These are phyloP conservation scores for Pseudomugil gertrudae DNA, from an alignment of 2,797 vertebrate species.

Conservation along the genomic window DNA sequence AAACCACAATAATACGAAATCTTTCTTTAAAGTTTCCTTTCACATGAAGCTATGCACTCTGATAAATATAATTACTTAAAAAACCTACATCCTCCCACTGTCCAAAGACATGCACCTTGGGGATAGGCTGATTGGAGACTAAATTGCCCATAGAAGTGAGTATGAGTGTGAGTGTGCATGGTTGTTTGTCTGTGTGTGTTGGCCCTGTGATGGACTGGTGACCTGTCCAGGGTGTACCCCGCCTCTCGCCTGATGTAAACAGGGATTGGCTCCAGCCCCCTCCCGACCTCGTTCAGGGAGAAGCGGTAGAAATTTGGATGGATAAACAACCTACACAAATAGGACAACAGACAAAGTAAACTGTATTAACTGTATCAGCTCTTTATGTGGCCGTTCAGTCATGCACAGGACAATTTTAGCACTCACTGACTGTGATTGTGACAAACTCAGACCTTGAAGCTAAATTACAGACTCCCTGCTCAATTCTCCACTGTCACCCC, in stretches of 20 bases:
- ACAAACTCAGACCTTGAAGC: conserved; percentile 12
- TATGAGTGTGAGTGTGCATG: no score
- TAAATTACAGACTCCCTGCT: conserved; percentile 28
- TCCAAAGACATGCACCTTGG: no score
- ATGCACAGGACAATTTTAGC: conserved; percentile 3
- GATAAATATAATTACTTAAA: not conserved
- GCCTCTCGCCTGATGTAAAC: no score
- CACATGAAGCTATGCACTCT: not conserved
- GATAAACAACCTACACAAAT: not conserved
- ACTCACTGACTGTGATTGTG: not conserved
- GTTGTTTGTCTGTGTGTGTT: no score
- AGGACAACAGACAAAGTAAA: not conserved
- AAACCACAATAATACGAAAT: not conserved
- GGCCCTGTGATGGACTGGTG: no score
- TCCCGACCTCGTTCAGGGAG: no score
- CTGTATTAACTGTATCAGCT: not conserved
- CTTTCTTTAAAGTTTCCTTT: not conserved
- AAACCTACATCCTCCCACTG: no score
- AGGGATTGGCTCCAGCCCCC: no score
- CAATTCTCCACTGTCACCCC: conserved; percentile 22
- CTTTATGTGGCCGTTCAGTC: not conserved
- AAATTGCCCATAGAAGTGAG: no score
- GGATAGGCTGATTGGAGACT: no score
- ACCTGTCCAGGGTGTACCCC: no score
- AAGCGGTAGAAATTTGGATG: no score